These are phyloP conservation scores for Trinorchestia longiramus DNA, from an alignment of 1,140 invertebrate genomes.

Conservation along the genomic window DNA sequence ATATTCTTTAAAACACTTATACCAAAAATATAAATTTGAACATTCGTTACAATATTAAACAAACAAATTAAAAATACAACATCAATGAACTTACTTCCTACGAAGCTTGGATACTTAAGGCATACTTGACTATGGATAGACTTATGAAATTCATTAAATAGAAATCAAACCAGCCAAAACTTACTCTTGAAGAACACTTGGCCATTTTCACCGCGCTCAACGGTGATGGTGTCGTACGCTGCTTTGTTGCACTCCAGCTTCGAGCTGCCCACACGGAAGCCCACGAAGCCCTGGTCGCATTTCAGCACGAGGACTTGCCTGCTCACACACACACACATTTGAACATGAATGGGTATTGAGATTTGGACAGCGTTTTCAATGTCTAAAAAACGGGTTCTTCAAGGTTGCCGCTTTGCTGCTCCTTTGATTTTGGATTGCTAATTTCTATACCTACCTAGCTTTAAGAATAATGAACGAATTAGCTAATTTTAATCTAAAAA, in stretches of 20 bases:
- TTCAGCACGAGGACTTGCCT: conserved; percentile 93
- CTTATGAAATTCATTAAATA: too few species aligned
- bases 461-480: neutral
- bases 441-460: too few species aligned
- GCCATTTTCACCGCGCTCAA: conserved; percentile 90
- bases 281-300: conserved; percentile 96
- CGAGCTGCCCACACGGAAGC: conserved; percentile 83
- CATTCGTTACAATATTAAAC: too few species aligned
- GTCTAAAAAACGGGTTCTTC: neutral
- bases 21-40: too few species aligned
- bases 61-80: too few species aligned
- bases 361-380: neutral
- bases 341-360: too few species aligned
- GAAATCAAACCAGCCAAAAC: conserved; percentile 19
- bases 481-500: neutral
- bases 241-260: conserved; percentile 97
- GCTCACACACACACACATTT: conserved; percentile 64
- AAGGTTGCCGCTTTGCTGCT: neutral
- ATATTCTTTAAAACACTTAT: too few species aligned
- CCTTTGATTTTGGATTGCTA: neutral
- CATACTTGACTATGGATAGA: too few species aligned
- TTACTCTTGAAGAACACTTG: conserved; percentile 93
- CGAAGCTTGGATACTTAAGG: too few species aligned
- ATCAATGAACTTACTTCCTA: too few species aligned
- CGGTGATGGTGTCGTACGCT: conserved; percentile 91